These are phyloP conservation scores for Malthinus flaveolus DNA, from an alignment of 2,888 invertebrate species.

Conservation along the genomic window DNA sequence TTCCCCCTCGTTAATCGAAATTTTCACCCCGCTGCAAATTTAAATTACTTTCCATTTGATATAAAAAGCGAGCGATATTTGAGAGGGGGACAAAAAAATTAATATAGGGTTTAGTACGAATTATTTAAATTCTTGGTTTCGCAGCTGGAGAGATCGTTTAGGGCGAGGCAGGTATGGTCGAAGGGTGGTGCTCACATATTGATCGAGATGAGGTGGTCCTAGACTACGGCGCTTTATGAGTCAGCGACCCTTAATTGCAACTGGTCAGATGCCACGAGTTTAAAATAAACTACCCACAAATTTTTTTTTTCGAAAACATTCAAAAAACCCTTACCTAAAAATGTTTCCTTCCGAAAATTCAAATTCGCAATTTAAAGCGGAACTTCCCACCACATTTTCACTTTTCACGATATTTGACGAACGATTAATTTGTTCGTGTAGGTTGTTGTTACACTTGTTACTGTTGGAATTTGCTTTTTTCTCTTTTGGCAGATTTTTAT, in stretches of 20 bases:
- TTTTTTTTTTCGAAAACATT: neutral
- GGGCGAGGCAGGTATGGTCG: conserved; percentile 27
- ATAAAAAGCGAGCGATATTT: neutral
- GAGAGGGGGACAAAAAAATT: neutral
- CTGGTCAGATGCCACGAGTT: conserved; percentile 17
- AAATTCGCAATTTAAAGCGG: conserved; percentile 9
- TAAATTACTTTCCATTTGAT: neutral
- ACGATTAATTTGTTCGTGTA: neutral
- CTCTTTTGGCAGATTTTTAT: conserved; percentile 36
- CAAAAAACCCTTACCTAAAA: neutral
- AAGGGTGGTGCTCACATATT: conserved; percentile 32
- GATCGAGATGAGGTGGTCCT: conserved; percentile 35
- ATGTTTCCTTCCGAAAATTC: conserved; percentile 10
- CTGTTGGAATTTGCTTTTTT: neutral
- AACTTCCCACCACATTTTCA: neutral
- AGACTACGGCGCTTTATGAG: conserved; percentile 34
- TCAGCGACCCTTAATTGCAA: conserved; percentile 34
- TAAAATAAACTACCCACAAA: neutral
- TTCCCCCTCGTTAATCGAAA: neutral
- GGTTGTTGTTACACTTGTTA: neutral
- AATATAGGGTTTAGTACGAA: neutral
- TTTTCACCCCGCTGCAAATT: neutral
- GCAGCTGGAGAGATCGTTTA: neutral
- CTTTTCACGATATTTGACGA: neutral
- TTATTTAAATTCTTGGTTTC: conserved; percentile 2